These are phyloP conservation scores for Melanocharis versteri DNA, from an alignment of 2,113 vertebrate species.

Conservation along the genomic window DNA sequence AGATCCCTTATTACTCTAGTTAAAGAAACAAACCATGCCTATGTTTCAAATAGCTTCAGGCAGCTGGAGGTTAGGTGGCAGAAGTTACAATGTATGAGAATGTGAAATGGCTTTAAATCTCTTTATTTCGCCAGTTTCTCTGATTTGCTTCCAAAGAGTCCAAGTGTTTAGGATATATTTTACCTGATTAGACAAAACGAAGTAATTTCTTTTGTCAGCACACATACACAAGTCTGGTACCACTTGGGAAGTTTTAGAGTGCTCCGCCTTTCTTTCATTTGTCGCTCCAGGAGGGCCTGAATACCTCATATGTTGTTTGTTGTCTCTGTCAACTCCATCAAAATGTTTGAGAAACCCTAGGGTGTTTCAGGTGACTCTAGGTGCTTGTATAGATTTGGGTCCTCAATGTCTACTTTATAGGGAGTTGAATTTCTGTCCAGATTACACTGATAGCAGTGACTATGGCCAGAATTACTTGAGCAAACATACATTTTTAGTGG, in stretches of 20 bases:
- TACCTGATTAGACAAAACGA: background rate
- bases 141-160: background rate
- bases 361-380: background rate
- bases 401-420: background rate
- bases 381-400: background rate
- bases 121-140: background rate
- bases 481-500: background rate
- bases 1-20: background rate
- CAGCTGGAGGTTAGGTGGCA: background rate
- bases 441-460: background rate
- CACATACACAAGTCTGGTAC: accelerated
- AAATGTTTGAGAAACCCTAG: background rate
- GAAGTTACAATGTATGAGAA: background rate
- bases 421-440: background rate
- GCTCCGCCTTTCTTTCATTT: background rate
- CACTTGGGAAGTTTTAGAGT: background rate
- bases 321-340: background rate
- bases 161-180: background rate
- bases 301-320: background rate
- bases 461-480: background rate
- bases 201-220: background rate
- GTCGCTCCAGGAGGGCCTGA: background rate
- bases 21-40: background rate
- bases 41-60: background rate
- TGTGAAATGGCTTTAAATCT: background rate